Evolutionary conservation across 2,888 invertebrate species (phyloP), one percentile per base, ranked within the genome.

Genomic region (Lottia scabra): DNA sequence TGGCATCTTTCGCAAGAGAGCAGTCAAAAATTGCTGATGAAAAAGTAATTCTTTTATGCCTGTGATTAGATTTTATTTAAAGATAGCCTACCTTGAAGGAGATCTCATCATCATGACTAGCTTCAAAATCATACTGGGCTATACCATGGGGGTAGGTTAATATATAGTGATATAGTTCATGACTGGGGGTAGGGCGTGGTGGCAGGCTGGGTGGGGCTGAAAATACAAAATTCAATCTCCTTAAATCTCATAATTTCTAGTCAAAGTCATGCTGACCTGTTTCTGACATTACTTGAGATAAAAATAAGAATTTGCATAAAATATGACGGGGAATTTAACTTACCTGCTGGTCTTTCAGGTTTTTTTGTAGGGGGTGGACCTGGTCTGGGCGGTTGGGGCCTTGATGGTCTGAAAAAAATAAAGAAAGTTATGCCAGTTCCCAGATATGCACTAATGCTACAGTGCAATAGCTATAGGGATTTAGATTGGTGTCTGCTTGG

Each of bases 41-140:
- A n/a, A n/a, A n/a, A n/a, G n/a, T n/a, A n/a, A n/a, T n/a, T n/a
- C n/a, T n/a, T n/a, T n/a, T n/a, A n/a, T n/a, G n/a, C n/a, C n/a
- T n/a, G n/a, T n/a, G n/a, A n/a, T n/a, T n/a, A n/a, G n/a, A n/a
- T n/a, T n/a, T n/a, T n/a, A 38, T 8, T 5, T 38, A 38, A 38
- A 38, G 5, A 38, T 38, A 12, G 63, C 62, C 30, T 75, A 85
- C 85, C 78, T 80, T 93, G 88, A 96, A 94, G 79, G 92, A 91
- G 75, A 96, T 92, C 91, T 96, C 96, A 81, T 94, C 95, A 19
- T 92, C 91, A 84, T 95, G 94, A 16, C 92, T 91, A 16, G 94
- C 93, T 76, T 92, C 91, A 85, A 94, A 96, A 89, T 95, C 94
- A 88, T 93, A 95, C 62, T 95, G 90, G 16, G 95, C 95, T 75